Evolutionary conservation across 30 jellyfish, hydroid and myxozoan species (phyloP), one percentile per base, ranked within the genome.

Genomic region (Turritopsis rubra): DNA sequence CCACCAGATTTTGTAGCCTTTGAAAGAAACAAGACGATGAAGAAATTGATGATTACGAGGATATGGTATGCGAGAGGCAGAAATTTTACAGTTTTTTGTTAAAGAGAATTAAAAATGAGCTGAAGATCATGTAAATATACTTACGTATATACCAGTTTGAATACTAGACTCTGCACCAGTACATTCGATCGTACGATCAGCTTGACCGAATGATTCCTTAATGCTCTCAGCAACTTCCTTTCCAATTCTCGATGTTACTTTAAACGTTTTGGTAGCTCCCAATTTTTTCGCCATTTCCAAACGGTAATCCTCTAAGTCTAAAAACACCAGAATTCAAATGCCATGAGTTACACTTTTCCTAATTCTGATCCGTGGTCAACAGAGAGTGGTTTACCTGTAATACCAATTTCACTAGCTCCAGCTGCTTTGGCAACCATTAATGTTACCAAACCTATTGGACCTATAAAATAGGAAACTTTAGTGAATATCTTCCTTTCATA

Each of bases 1-100:
- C 99, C 99, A 76, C 97, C 99, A 0, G 99, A 88, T 79, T 83
- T 83, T 1, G 99, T 93, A 16, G 96, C 95, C 99, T 93, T 84
- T 0, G 17, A 66, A 17, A 66, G 76, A 66, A 66, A 66, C 7
- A 66, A n/a, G n/a, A n/a, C n/a, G n/a, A n/a, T n/a, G n/a, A n/a
- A 21, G 76, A 3, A 66, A 21, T 41, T 41, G 60, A 41, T 41
- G 60, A 3, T 41, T 5, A 41, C 60, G 13, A n/a, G n/a, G n/a
- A n/a, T n/a, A n/a, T n/a, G n/a, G n/a, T n/a, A n/a, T n/a, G n/a
- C n/a, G n/a, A n/a, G n/a, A n/a, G n/a, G n/a, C n/a, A n/a, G n/a
- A n/a, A n/a, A n/a, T n/a, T n/a, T n/a, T n/a, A n/a, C n/a, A n/a
- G n/a, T n/a, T n/a, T n/a, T n/a, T n/a, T n/a, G n/a, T n/a, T n/a